Evolutionary conservation across 1,140 invertebrate species (phyloP).

Genomic region (Hycleus cichorii): DNA sequence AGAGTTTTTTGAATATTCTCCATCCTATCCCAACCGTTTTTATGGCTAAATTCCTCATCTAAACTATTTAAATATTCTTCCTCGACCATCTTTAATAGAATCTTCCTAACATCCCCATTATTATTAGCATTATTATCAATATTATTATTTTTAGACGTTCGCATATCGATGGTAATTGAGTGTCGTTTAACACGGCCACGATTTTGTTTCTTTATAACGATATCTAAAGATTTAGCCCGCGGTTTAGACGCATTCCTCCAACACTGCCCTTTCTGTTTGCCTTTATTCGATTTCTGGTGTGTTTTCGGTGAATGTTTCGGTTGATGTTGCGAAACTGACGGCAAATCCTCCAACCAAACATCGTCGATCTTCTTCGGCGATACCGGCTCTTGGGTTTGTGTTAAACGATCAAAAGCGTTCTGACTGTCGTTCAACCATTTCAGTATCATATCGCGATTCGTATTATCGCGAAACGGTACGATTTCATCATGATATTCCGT

Average conservation of each 20-base stretch:
- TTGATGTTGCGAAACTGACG: constrained; percentile 15
- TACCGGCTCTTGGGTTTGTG: constrained; percentile 14
- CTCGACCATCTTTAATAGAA: constrained; percentile 20
- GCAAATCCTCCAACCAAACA: constrained; percentile 5
- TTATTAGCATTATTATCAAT: constrained; percentile 13
- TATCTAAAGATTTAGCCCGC: constrained; percentile 16
- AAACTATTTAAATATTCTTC: constrained; percentile 25
- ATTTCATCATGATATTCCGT: too few relatives aligned
- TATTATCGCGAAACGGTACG: constrained; percentile 9
- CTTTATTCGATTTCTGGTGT: not conserved
- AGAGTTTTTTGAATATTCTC: constrained; percentile 19
- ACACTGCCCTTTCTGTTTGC: constrained; percentile 8
- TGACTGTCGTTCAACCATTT: constrained; percentile 15
- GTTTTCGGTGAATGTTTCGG: not conserved
- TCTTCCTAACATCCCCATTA: not conserved
- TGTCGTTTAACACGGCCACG: constrained; percentile 3
- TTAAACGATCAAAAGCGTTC: constrained; percentile 19
- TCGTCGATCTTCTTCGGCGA: not conserved
- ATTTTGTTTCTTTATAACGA: constrained; percentile 8
- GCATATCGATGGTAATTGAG: not conserved
- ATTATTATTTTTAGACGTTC: not conserved
- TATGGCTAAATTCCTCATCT: constrained; percentile 13
- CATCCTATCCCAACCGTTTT: constrained; percentile 23
- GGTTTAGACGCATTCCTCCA: not conserved
- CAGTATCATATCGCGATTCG: constrained; percentile 5